phyloP scores from a whole-genome alignment of 2,113 vertebrate species.

The Scortum barcoo region DNA sequence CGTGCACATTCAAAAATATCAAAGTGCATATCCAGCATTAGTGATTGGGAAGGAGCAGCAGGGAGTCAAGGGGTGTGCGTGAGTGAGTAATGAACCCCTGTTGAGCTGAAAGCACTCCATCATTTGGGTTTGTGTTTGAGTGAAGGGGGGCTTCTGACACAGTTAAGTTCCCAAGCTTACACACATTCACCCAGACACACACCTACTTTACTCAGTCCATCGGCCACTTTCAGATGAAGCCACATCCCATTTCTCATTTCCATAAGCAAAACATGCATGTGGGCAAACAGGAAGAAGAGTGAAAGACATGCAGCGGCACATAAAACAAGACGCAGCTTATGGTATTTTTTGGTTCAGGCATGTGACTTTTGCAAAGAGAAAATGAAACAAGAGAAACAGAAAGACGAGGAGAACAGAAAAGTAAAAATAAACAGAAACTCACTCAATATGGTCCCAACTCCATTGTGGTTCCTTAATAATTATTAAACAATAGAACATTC shows the following conservation, averaged over 20 bases:
- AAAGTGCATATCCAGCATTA: constrained; percentile 61
- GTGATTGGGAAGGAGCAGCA: constrained; percentile 50
- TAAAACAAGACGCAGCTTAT: background rate
- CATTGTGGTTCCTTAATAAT: background rate
- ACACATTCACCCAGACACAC: background rate
- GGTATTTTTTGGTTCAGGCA: too few species aligned
- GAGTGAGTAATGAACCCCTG: constrained; percentile 54
- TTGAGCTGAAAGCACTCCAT: constrained; percentile 42
- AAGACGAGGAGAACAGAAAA: background rate
- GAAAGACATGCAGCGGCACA: background rate
- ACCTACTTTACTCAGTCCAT: background rate
- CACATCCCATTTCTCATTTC: background rate
- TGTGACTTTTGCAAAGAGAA: background rate
- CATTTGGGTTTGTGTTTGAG: constrained; percentile 4
- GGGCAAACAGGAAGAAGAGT: background rate
- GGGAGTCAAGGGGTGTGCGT: constrained; percentile 49
- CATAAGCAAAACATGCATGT: background rate
- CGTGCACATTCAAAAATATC: constrained; percentile 15
- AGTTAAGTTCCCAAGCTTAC: constrained; percentile 11
- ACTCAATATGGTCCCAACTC: background rate
- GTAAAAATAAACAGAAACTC: background rate
- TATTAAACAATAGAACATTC: background rate
- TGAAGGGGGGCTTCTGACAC: constrained; percentile 20
- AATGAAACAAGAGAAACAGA: background rate
- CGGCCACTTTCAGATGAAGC: background rate